Conservation (phyloP, 1,140 invertebrate genomes). For the Cylas formicarius region DNA sequence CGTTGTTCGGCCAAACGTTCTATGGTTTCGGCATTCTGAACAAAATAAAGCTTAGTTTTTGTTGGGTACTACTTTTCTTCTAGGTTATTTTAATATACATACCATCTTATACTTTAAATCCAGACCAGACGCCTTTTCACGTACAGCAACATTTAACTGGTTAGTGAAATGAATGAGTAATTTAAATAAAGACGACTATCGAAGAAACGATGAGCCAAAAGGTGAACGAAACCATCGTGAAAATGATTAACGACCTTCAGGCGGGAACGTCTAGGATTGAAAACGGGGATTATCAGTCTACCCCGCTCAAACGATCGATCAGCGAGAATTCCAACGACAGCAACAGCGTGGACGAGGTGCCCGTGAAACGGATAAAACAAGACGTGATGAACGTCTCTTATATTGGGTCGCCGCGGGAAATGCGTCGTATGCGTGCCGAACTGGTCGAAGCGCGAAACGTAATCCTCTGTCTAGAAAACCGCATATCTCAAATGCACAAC, state of each 20-base stretch:
- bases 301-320: conserved; percentile 28
- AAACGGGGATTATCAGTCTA: conserved; percentile 14
- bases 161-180: too few species aligned
- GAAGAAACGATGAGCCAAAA: conserved; percentile 15
- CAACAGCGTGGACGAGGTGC: conserved; percentile 25
- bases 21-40: too few species aligned
- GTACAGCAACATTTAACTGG: too few species aligned
- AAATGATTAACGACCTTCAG: conserved; percentile 33
- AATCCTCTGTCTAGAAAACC: conserved; percentile 51
- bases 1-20: too few species aligned
- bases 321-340: conserved; percentile 28
- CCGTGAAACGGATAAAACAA: conserved; percentile 27
- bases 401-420: conserved; percentile 53
- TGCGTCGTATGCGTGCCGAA: conserved; percentile 52
- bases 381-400: conserved; percentile 28
- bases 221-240: conserved; percentile 30
- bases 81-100: too few species aligned
- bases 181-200: too few species aligned
- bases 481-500: conserved; percentile 50
- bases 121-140: too few species aligned
- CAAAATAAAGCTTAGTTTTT: too few species aligned
- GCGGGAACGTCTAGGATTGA: conserved; percentile 9
- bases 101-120: too few species aligned
- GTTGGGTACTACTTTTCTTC: too few species aligned
- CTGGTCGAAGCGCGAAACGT: conserved; percentile 54